Base-by-base conservation (phyloP, 2,888 invertebrate species). In the Lordiphosa andalusiaca region DNA sequence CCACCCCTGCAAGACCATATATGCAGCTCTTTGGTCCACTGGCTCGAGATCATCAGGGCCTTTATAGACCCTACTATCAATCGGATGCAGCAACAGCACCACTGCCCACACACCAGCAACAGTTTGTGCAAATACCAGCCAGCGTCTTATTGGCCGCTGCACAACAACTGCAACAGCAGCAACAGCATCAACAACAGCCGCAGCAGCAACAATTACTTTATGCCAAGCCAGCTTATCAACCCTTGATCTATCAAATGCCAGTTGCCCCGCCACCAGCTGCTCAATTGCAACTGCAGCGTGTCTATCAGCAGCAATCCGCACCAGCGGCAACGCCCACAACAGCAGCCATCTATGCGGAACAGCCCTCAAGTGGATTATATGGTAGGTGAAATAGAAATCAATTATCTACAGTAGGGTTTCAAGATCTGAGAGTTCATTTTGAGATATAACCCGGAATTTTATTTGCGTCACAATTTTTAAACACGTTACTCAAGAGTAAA, bases 41-140 rank as follows among this genome's bases (percentile, higher is more conserved):
- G 53, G 86, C 86, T 0, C 73, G 87, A 46, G 85, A 85, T 54
- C 78, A 85, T 63, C 74, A 84, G 23, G 84, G 86, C 51, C 49
- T 71, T 19, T 86, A 85, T 56, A 57, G 76, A 3, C 84, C 86
- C 2, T 80, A 58, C 21, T 80, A 80, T 58, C 67, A 76, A 16
- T 42, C 82, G 49, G 71, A 71, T 35, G 51, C 59, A 7, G 44
- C 61, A 3, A 39, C 56, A 6, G 48, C 66, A 6, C 44, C 38
- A 6, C 38, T 10, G 1, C 58, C 21, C 6, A 40, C 25, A 4
- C 69, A 58, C 4, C 53, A 49, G 13, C 63, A 59, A 9, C 56
- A 82, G n/a, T 81, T 73, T 37, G 41, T 86, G 12, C 87, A 86
- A 53, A 71, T 86, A 41, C 86, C 86, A 1, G 69, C 80, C 10